Conservation (phyloP, 35 echinoderm and acorn worm species). For the Patiria miniata region DNA sequence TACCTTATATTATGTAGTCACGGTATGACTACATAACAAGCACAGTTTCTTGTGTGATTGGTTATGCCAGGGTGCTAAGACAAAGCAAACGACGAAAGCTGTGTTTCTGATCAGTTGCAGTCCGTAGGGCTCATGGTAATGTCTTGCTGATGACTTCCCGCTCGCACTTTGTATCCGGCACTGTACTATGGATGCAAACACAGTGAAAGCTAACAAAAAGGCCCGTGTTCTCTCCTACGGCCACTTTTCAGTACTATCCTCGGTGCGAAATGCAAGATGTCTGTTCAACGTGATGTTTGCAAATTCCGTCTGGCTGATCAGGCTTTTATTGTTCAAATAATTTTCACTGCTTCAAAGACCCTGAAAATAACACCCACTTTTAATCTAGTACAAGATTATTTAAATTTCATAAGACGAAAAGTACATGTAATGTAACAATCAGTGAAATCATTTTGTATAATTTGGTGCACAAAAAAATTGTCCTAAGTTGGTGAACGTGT, state of each 20-base stretch:
- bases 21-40: not conserved
- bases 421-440: too few species aligned
- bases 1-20: constrained; percentile 11
- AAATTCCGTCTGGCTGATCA: not conserved
- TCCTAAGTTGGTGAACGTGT: too few species aligned
- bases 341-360: too few species aligned
- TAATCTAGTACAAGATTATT: too few species aligned
- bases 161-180: not conserved
- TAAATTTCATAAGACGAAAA: too few species aligned
- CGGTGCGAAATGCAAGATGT: not conserved
- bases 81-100: not conserved
- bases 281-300: not conserved
- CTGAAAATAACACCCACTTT: too few species aligned
- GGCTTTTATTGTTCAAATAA: not conserved
- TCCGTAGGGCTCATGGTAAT: not conserved
- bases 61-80: constrained; percentile 7
- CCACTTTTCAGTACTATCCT: not conserved
- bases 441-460: too few species aligned
- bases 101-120: not conserved
- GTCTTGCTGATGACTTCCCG: not conserved
- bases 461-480: too few species aligned
- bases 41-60: constrained; percentile 17
- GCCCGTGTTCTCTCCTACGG: not conserved
- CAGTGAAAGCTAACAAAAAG: not conserved
- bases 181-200: not conserved